Conservation (phyloP, 2,797 vertebrate genomes). For the Acropternis orthonyx region DNA sequence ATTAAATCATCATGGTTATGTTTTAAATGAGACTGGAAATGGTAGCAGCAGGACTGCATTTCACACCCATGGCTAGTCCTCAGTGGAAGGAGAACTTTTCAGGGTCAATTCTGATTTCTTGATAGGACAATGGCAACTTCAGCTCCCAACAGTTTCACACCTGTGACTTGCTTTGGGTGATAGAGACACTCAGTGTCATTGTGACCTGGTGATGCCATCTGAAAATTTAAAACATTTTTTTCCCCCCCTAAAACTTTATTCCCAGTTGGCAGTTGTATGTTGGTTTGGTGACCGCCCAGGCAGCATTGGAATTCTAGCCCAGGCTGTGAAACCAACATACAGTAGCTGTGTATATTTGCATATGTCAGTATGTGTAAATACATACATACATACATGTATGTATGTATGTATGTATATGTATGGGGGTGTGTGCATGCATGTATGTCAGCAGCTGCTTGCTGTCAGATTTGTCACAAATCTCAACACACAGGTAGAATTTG, state of each 20-base stretch:
- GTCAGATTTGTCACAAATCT: background rate
- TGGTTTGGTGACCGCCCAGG: background rate
- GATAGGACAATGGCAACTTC: background rate
- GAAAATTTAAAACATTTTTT: background rate
- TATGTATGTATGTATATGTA: no score
- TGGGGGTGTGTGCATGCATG: background rate
- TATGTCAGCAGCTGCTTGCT: background rate
- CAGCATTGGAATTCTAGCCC: background rate
- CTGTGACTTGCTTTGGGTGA: background rate
- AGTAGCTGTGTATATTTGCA: background rate
- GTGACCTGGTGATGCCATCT: background rate
- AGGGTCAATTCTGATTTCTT: background rate
- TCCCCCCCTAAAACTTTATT: background rate
- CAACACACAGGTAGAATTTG: background rate
- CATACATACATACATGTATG: no score
- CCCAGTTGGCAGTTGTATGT: background rate
- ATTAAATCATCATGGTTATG: background rate
- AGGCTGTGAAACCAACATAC: background rate
- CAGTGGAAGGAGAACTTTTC: background rate
- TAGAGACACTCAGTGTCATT: background rate
- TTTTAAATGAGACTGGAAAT: background rate
- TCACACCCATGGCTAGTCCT: background rate
- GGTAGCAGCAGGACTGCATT: background rate
- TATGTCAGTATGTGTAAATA: background rate
- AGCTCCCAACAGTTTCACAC: background rate